These are phyloP conservation scores for Nephrotoma appendiculata DNA, from an alignment of 2,888 invertebrate genomes.

Conservation along the genomic window DNA sequence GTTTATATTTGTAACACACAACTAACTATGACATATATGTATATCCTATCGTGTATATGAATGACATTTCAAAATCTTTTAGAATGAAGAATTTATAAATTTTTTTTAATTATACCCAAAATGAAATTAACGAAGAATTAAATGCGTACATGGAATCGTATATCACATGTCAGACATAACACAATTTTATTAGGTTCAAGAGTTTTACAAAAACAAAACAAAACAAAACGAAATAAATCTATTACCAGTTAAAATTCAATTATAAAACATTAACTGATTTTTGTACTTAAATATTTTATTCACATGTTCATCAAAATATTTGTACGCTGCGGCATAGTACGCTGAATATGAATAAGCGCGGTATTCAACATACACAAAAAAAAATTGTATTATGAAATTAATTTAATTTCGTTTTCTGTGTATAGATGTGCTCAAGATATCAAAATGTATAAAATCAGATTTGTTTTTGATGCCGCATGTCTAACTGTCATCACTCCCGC, in stretches of 20 bases:
- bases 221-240: not conserved
- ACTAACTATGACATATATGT: no score
- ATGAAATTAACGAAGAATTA: not conserved
- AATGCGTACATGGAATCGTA: not conserved
- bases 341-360: no score
- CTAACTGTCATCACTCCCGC: no score
- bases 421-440: no score
- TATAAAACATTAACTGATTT: not conserved
- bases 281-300: not conserved
- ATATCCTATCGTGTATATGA: not conserved
- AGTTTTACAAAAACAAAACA: no score
- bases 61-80: not conserved
- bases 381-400: no score
- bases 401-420: no score
- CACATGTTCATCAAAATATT: not conserved
- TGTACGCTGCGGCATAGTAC: no score
- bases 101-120: not conserved
- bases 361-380: no score
- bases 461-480: no score
- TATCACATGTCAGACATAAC: not conserved
- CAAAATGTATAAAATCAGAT: no score
- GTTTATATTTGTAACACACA: no score
- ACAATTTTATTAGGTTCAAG: not conserved
- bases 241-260: not conserved
- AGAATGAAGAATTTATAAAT: not conserved